Evolutionary conservation across 92 coral and sea anemone species (phyloP).

Genomic region (Heteractis magnifica): DNA sequence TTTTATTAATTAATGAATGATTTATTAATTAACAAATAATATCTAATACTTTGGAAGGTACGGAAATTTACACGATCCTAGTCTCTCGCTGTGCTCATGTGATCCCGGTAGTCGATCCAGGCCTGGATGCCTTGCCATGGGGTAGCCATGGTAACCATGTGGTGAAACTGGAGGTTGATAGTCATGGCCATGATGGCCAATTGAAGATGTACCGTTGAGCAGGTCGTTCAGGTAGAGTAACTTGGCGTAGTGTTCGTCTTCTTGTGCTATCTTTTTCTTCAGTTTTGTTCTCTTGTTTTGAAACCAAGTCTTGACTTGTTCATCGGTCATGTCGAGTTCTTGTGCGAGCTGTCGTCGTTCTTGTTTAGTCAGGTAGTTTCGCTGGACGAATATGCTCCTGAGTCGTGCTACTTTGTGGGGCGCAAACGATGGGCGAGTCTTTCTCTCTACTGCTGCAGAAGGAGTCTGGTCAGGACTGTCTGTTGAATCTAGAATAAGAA

Average conservation of each 20-base stretch:
- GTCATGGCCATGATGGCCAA: constrained; percentile 7
- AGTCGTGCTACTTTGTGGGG: constrained; percentile 17
- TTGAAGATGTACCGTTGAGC: constrained; percentile 6
- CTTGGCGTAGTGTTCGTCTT: constrained; percentile 32
- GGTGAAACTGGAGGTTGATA: neutral
- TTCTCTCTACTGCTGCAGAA: neutral
- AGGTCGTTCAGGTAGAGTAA: constrained; percentile 26
- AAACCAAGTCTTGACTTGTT: constrained; percentile 32
- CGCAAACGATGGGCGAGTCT: constrained; percentile 20
- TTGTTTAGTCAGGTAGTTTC: constrained; percentile 18
- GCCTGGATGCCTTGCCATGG: constrained; percentile 22
- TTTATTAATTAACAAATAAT: neutral
- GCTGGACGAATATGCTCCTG: constrained; percentile 12
- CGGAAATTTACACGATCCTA: neutral
- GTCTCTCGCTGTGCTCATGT: constrained; percentile 6
- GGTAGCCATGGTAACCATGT: constrained; percentile 24
- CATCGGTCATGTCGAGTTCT: constrained; percentile 25
- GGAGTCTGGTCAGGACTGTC: constrained; percentile 11
- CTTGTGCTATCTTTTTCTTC: constrained; percentile 21
- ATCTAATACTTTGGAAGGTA: constrained; percentile 9
- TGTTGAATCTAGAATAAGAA: constrained; percentile 20
- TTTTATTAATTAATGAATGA: no score
- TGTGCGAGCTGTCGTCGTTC: constrained; percentile 17
- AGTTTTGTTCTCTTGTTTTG: constrained; percentile 30
- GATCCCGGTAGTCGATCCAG: neutral